Conservation (phyloP, 2,113 vertebrate species). For the Rhinopomastus cyanomelas region DNA sequence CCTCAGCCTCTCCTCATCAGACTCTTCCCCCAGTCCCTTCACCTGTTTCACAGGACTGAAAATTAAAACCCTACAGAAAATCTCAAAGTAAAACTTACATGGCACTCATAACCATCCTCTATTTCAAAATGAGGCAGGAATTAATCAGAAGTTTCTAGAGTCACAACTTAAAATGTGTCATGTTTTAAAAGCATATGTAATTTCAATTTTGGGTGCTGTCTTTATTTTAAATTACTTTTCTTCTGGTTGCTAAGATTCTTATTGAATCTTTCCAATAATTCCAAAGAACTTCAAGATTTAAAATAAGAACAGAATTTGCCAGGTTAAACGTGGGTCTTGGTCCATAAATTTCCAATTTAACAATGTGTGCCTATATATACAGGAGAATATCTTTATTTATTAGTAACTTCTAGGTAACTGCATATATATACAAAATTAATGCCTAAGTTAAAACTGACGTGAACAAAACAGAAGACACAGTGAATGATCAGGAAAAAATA, state of each 20-base stretch:
- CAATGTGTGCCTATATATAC: not conserved
- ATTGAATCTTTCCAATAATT: not conserved
- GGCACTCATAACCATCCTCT: accelerated
- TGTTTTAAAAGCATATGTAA: not conserved
- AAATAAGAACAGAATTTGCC: not conserved
- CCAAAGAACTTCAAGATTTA: not conserved
- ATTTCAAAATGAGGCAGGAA: not conserved
- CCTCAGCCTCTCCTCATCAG: too few species aligned
- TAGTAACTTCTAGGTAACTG: not conserved
- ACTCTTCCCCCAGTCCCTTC: too few species aligned
- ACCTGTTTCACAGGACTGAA: not conserved
- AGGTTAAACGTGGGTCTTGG: not conserved
- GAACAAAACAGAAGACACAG: not conserved
- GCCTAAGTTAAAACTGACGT: not conserved
- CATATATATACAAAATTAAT: not conserved
- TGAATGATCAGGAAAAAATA: not conserved
- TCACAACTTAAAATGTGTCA: not conserved
- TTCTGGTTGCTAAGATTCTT: not conserved
- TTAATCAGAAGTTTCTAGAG: not conserved
- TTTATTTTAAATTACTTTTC: not conserved
- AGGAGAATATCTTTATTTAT: not conserved
- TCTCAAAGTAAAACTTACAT: not conserved
- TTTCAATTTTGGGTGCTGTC: not conserved
- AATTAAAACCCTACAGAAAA: not conserved
- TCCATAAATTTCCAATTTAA: not conserved